A percentile compares a stretch with the other conserved stretches of the same genome.
These are phyloP conservation scores for Anguilla marmorata DNA, from an alignment of 2,797 vertebrate genomes.

Conservation along the genomic window DNA sequence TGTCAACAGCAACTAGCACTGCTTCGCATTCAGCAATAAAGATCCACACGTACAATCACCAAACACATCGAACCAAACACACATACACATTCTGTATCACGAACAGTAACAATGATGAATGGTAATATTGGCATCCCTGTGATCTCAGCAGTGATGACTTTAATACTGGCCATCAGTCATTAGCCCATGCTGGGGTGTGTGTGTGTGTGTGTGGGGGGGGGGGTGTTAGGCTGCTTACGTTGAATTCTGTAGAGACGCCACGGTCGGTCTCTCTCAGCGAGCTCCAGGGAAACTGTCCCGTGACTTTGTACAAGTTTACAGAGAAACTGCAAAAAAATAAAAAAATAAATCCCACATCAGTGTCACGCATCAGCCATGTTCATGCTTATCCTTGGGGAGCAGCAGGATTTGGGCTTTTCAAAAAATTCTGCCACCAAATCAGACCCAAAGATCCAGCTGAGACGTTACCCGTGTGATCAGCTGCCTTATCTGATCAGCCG, in stretches of 20 bases:
- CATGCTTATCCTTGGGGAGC: background rate
- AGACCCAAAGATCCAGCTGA: background rate
- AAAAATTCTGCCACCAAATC: background rate
- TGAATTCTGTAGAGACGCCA: slow-evolving; percentile 86
- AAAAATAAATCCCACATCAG: background rate
- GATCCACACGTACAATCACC: background rate
- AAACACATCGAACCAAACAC: background rate
- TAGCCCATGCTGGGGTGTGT: too few species aligned
- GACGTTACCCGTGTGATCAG: too few species aligned
- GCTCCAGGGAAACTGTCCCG: slow-evolving; percentile 97
- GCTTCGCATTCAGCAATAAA: background rate
- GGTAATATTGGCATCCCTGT: background rate
- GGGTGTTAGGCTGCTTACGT: slow-evolving; percentile 68
- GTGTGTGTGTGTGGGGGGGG: background rate
- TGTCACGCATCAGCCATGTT: too few species aligned
- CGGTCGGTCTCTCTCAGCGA: slow-evolving; percentile 93
- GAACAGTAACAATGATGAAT: background rate
- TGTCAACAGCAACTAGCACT: background rate
- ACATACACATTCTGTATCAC: background rate
- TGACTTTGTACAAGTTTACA: slow-evolving; percentile 92
- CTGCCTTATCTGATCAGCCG: too few species aligned
- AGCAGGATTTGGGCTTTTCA: background rate
- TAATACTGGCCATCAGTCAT: background rate
- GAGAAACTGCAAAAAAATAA: slow-evolving; percentile 74
- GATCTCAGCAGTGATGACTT: background rate